These are phyloP conservation scores for Dasysyrphus tricinctus DNA, from an alignment of 2,888 invertebrate genomes.

Conservation along the genomic window DNA sequence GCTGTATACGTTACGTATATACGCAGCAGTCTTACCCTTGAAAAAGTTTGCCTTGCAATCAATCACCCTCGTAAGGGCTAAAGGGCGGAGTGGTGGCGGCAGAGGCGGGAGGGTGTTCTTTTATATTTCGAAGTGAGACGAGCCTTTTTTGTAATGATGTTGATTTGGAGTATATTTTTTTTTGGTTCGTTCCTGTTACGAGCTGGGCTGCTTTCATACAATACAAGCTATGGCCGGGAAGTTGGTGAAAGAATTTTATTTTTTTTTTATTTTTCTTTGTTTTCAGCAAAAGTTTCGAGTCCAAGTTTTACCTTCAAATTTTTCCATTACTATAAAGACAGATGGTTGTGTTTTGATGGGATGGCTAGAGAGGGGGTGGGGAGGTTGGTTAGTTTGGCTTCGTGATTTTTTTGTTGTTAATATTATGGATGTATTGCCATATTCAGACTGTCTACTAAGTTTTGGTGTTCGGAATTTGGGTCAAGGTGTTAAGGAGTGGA, in stretches of 20 bases:
- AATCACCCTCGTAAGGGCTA: conserved; percentile 69
- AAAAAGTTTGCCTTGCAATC: conserved; percentile 76
- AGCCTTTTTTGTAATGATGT: conserved; percentile 62
- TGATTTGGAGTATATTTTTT: conserved; percentile 46
- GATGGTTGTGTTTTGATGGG: conserved; percentile 14
- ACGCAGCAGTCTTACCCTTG: conserved; percentile 75
- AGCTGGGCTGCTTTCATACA: conserved; percentile 33
- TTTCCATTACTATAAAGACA: conserved; percentile 32
- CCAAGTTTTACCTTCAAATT: conserved; percentile 43
- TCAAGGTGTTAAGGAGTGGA: conserved; percentile 51
- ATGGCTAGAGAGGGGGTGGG: too few species aligned
- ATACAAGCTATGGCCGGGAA: conserved; percentile 42
- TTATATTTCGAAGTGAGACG: conserved; percentile 51
- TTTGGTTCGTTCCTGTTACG: conserved; percentile 13
- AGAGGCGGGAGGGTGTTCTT: not conserved
- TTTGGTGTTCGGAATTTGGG: conserved; percentile 53
- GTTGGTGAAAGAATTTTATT: conserved; percentile 50
- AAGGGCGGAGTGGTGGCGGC: conserved; percentile 14
- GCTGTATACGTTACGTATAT: conserved; percentile 60
- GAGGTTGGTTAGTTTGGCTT: not conserved
- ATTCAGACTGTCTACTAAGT: conserved; percentile 66
- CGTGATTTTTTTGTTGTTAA: conserved; percentile 7
- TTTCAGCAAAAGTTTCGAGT: conserved; percentile 39
- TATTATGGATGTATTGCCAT: conserved; percentile 29
- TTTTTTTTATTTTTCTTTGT: conserved; percentile 2